Base-by-base conservation (phyloP, 2,797 vertebrate genomes). In the Babyrousa celebensis region DNA sequence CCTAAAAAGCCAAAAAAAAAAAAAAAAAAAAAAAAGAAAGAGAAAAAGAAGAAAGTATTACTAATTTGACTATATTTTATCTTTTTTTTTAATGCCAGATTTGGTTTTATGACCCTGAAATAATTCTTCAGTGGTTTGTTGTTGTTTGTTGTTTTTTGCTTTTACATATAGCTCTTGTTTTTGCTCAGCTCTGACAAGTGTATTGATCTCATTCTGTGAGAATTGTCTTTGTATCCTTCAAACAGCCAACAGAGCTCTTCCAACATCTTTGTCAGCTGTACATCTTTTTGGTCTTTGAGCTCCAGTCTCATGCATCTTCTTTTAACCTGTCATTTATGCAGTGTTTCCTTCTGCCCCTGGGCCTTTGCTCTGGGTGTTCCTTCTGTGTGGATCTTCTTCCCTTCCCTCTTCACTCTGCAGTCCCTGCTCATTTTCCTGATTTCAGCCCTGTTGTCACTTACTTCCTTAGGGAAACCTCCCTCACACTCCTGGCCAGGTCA, bases 91-190 rank as follows among this genome's bases (percentile, higher is more conserved):
- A 36, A 23, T 72, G 21, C 27, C 20, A 78, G 40, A 18, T 77
- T 80, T 93, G 23, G 72, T 85, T 95, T 96, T 67, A 40, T 90
- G 71, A 58, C 63, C 62, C 54, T 88, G 71, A 72, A 78, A 88
- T 71, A 63, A 78, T 62, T 71, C 32, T 72, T 56, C n/a, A 36
- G 80, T 12, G 63, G 8, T 52, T 60, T 83, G 36, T 36, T 36
- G 36, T 36, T 36, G 36, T 36, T 36, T 36, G 36, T 36, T 36
- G 36, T 36, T 36, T 36, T 36, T 36, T 36, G 36, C 36, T 36
- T 36, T 29, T 29, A 54, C 29, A 29, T 29, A 10, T 12, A 23
- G 11, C 36, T 89, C 48, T 43, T 60, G 23, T 67, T 79, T 95
- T 72, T 12, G 63, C 36, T 80, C 54, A 63, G 48, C 67, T 16